Percentiles rank a stretch among this genome's conserved stretches.
Conservation (phyloP, 1,140 invertebrate species). For the Drosophila neocordata region DNA sequence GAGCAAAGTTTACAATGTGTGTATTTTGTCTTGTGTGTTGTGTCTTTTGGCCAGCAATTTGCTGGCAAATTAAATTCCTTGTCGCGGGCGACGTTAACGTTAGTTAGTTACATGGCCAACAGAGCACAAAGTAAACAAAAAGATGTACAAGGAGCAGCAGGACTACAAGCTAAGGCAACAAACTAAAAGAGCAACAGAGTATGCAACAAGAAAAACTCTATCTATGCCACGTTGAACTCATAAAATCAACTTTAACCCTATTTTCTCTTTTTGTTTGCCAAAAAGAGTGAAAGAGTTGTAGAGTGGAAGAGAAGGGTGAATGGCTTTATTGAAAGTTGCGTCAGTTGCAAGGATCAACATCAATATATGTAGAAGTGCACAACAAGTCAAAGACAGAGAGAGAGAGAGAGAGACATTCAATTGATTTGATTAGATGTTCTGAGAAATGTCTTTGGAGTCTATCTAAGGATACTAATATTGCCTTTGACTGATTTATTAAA, state of each 20-base stretch:
- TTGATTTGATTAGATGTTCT: slow-evolving; percentile 6
- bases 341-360: neutral
- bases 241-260: slow-evolving; percentile 63
- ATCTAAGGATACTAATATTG: too few species aligned
- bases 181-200: slow-evolving; percentile 25
- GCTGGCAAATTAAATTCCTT: slow-evolving; percentile 72
- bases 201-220: slow-evolving; percentile 24
- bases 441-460: neutral
- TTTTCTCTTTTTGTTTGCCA: slow-evolving; percentile 13
- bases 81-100: slow-evolving; percentile 43
- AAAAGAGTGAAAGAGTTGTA: neutral
- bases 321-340: too few species aligned
- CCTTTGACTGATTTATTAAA: too few species aligned
- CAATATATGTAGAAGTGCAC: neutral
- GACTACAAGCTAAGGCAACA: slow-evolving; percentile 19
- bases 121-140: slow-evolving; percentile 66
- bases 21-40: slow-evolving; percentile 1
- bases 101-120: slow-evolving; percentile 48
- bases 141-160: slow-evolving; percentile 39
- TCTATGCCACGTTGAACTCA: slow-evolving; percentile 53
- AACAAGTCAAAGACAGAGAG: neutral
- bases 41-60: slow-evolving; percentile 34
- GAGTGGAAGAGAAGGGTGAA: too few species aligned
- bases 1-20: slow-evolving; percentile 48
- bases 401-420: neutral